Conservation (phyloP, 2,113 vertebrate genomes). For the Loxodonta africana region DNA sequence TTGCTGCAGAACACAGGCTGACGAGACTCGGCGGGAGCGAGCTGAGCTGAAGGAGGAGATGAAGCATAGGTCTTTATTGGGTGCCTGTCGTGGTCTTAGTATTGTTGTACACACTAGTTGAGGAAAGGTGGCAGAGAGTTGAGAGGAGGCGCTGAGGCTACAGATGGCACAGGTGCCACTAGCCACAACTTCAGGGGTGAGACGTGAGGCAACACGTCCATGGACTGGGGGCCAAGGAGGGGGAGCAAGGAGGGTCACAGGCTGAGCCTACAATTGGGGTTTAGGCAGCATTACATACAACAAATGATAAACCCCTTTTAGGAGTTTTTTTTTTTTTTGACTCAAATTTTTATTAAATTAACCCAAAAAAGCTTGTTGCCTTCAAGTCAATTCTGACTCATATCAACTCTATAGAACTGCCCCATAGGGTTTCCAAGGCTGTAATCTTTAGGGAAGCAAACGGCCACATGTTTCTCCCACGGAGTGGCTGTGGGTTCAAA, state of each 20-base stretch:
- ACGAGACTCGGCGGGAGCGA: background rate
- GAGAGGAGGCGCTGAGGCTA: background rate
- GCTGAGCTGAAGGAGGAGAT: background rate
- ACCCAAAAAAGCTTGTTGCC: background rate
- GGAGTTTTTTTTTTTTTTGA: background rate
- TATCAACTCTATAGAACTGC: background rate
- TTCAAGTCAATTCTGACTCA: background rate
- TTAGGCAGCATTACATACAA: conserved; percentile 22
- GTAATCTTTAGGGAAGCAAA: background rate
- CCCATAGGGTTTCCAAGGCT: background rate
- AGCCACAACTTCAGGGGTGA: background rate
- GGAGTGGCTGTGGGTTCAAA: background rate
- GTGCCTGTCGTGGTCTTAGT: background rate
- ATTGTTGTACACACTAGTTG: background rate
- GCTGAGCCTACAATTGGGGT: background rate
- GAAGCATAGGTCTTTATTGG: background rate
- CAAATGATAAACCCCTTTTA: background rate
- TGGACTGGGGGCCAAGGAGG: background rate
- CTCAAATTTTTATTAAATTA: background rate
- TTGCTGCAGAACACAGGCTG: background rate
- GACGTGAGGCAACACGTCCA: background rate
- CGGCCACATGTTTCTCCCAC: background rate
- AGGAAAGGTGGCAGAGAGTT: background rate
- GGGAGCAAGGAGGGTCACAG: background rate
- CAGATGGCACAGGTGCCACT: background rate